Base-by-base conservation (phyloP, 1,140 invertebrate species). In the Pissodes strobi region DNA sequence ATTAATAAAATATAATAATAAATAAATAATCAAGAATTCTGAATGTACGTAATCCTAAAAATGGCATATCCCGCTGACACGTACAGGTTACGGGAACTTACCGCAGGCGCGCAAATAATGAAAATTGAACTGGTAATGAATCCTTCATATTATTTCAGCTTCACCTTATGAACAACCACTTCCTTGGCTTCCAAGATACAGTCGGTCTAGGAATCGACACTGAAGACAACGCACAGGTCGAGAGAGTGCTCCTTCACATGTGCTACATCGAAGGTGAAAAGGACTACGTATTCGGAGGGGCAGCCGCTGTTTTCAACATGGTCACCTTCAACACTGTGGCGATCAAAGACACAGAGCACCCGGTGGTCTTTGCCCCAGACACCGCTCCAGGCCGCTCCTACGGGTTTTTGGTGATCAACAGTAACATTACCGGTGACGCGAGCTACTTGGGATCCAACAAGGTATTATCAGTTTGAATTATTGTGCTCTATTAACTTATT, bases 331-430 rank as follows among this genome's bases (percentile, higher is more conserved):
- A 57, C n/a, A 39, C 39, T 25, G 30, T 45, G 3, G 19, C 8
- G 6, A 15, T 15, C 3, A 15, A 10, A 17, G 18, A 27, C 2
- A 57, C 17, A 17, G 22, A 15, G 6, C 4, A 1, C 10, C 5
- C 4, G 10, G 15, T 57, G 4, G 25, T 57, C 13, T 57, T 57
- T 43, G 39, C 39, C 6, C 55, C 55, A 10, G 37, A 43, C 17
- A 57, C 55, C 1, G 15, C 37, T 8, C 39, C 39, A 21, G 22
- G 18, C 21, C 10, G 22, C 23, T 25, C 39, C 3, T 52, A 27
- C 43, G 55, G 55, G 1, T 57, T 57, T 45, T 39, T 57, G 39
- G 55, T 57, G 2, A 22, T 57, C 10, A 27, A 57, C 22, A 57
- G 55, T 21, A 43, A 15, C n/a, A 57, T 57, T 25, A 57, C 55